A percentile compares a stretch with the other conserved stretches of the same genome.
Conservation (phyloP, 2,888 invertebrate species). For the Mesorhabditis belari region DNA sequence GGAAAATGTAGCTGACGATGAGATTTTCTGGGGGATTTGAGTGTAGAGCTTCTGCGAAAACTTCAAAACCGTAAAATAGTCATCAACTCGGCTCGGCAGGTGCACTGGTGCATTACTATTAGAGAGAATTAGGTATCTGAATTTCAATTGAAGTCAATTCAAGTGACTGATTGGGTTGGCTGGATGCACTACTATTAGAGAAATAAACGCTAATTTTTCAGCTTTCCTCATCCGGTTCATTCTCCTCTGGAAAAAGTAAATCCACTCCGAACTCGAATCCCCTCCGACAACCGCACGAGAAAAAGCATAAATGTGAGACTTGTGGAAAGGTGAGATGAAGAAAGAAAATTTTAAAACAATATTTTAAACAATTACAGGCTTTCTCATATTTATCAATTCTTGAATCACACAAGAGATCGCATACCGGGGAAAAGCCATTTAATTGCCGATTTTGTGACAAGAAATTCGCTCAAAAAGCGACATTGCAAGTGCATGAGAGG, state of each 20-base stretch:
- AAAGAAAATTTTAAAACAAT: neutral
- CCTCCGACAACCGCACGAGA: conserved; percentile 23
- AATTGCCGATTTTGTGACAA: conserved; percentile 52
- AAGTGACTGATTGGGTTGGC: neutral
- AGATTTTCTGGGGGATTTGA: too few species aligned
- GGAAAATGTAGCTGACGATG: too few species aligned
- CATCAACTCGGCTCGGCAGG: too few species aligned
- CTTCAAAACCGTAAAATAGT: too few species aligned
- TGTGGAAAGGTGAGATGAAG: conserved; percentile 38
- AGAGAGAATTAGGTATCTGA: too few species aligned
- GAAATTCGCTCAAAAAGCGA: conserved; percentile 53
- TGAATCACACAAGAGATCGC: conserved; percentile 53
- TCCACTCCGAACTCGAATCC: neutral
- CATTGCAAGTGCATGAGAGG: conserved; percentile 52
- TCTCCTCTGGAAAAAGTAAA: neutral
- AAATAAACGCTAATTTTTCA: too few species aligned
- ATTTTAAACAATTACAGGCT: conserved; percentile 2
- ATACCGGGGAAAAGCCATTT: conserved; percentile 53
- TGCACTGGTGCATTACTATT: too few species aligned
- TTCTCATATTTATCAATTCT: conserved; percentile 51
- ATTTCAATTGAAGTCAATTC: neutral
- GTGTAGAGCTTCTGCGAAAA: too few species aligned
- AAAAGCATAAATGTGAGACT: conserved; percentile 45
- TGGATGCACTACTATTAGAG: too few species aligned
- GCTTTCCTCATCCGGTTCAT: conserved; percentile 1